Base-by-base conservation (phyloP, 2,888 invertebrate species). In the Parnassius apollo region DNA sequence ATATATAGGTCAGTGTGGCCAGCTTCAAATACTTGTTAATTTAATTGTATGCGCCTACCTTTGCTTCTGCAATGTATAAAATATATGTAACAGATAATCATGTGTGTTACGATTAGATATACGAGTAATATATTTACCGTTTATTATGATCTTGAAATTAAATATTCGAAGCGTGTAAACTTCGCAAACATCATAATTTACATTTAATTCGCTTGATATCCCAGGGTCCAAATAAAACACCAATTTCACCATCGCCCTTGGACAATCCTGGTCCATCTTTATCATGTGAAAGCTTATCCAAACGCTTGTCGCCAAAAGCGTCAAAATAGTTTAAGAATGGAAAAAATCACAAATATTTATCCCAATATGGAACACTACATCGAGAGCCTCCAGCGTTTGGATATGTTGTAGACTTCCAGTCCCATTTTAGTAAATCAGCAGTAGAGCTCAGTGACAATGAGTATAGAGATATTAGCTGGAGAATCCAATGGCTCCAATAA, bases 211-310 rank as follows among this genome's bases (percentile, higher is more conserved):
- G 64, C 64, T 74, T 75, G 72, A 75, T 78, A 81, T 75, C 86
- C 89, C 88, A 86, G 91, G 91, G 88, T 89, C 90, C 88, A 91
- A 90, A 74, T 57, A 70, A 80, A 88, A 90, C 89, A 89, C 89
- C 89, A 90, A 90, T 82, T 70, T 84, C 85, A 79, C 75, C 68
- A 62, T 83, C 85, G 73, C 75, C 78, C 82, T 85, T 87, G 89
- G 88, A 89, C 87, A 82, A 68, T 83, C 85, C 87, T 89, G 89
- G 85, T 81, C 75, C 80, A 84, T 83, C 77, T 75, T 73, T 69
- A 69, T 68, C 71, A 53, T 35, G 7, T 13, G 13, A 35, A 35
- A 35, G 1, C 35, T 35, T 51, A 51, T 56, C 50, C 56, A 60
- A 60, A 48, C 54, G 49, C 48, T 48, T 9, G 48, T 42, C 35